Evolutionary conservation across 2,797 vertebrate genomes (phyloP).

Genomic region (Pangasius sanitwongsei): DNA sequence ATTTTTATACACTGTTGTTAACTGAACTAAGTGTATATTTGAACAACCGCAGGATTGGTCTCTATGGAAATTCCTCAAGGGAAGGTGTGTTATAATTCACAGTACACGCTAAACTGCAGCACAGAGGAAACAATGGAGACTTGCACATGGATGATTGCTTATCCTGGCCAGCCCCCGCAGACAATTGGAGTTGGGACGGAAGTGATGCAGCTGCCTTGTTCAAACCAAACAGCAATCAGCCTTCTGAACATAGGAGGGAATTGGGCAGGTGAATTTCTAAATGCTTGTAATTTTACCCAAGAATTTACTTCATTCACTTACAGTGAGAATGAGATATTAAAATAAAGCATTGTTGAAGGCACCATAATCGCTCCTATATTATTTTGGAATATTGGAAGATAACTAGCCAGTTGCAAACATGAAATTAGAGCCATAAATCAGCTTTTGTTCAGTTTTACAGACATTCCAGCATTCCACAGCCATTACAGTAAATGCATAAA

Average conservation of each 20-base stretch:
- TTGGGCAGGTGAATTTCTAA: constrained; percentile 50
- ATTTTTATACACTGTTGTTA: neutral
- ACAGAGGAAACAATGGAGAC: constrained; percentile 42
- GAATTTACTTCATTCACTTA: neutral
- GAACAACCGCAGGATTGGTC: constrained; percentile 64
- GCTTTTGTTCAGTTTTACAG: neutral
- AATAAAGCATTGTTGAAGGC: neutral
- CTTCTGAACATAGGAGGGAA: constrained; percentile 39
- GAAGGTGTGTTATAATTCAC: constrained; percentile 51
- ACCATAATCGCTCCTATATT: neutral
- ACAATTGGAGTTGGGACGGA: constrained; percentile 60
- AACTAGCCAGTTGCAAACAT: neutral
- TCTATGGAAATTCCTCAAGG: constrained; percentile 28
- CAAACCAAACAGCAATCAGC: constrained; percentile 8
- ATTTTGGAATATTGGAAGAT: neutral
- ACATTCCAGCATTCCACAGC: neutral
- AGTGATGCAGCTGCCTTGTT: constrained; percentile 33
- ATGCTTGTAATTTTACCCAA: neutral
- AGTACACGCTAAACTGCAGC: constrained; percentile 52
- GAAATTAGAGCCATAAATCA: neutral
- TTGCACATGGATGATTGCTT: constrained; percentile 59
- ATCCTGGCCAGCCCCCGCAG: fast-evolving
- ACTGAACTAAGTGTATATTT: neutral
- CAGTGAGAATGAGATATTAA: neutral
- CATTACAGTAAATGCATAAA: neutral